Base-by-base conservation (phyloP, 2,113 vertebrate species). In the Motacilla tschutschensis region DNA sequence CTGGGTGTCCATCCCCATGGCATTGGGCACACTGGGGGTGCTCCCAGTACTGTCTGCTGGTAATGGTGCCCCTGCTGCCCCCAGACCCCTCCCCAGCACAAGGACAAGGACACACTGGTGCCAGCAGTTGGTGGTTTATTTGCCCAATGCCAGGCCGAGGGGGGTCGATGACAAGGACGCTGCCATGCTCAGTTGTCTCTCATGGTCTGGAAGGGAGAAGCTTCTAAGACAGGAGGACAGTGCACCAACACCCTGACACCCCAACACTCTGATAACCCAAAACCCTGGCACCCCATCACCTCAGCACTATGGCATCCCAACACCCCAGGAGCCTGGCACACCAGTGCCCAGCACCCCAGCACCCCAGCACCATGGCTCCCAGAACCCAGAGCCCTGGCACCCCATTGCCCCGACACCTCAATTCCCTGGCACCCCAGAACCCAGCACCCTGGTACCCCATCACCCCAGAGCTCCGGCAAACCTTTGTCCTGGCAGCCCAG, bases 101-200 rank as follows among this genome's bases (percentile, higher is more conserved):
- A 9, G 33, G 22, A n/a, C 60, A 77, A 7, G 33, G 22, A 73
- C 73, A n/a, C n/a, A 0, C 0, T 1, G 29, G 22, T 74, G 78
- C 43, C 64, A 58, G 33, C 25, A 35, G 31, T 16, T 38, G 46
- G 28, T 89, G 14, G 11, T 85, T 93, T 89, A 93, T 94, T 91
- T 74, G 70, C 41, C 31, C 0, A 0, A 9, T 57, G 46, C n/a
- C 73, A 15, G 5, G 3, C 15, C 0, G n/a, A 0, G 51, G 43
- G 33, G 12, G 7, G 17, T 44, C 0, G 4, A 48, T 5, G 33
- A 35, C 18, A 7, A 65, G 14, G 44, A 53, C 0, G 1, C 38
- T 65, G 59, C 63, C 5, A 3, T 0, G 0, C 66, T 89, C 90
- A 92, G 75, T 90, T 62, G 62, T 82, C 17, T 46, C 12, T 76